Evolutionary conservation across 2,797 vertebrate genomes (phyloP).

Genomic region (Carapus acus): DNA sequence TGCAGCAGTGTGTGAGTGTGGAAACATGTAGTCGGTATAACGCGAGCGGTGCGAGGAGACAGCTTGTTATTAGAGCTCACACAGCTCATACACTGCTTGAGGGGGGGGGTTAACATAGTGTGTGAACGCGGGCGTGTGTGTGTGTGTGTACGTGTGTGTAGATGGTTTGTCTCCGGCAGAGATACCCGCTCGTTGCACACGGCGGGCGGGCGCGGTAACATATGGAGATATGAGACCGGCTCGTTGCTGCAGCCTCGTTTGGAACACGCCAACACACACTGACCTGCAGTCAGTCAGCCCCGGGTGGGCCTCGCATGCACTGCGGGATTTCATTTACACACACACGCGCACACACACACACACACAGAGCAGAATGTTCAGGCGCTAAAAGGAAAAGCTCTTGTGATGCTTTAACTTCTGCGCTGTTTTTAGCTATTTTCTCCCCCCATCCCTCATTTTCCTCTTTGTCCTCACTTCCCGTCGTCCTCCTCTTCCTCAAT

Average conservation of each 20-base stretch:
- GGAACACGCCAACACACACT: constrained; percentile 38
- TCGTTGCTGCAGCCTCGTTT: constrained; percentile 42
- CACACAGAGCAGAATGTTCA: constrained; percentile 2
- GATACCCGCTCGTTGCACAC: constrained; percentile 17
- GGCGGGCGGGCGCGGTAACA: constrained; percentile 40
- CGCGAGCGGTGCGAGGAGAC: constrained; percentile 37
- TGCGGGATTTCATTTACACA: constrained; percentile 8
- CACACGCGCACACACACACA: constrained; percentile 10
- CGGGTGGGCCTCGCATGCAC: constrained; percentile 32
- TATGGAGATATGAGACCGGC: constrained; percentile 47
- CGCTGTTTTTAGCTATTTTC: constrained; percentile 3
- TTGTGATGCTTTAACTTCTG: constrained; percentile 16
- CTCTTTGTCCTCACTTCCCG: constrained; percentile 34
- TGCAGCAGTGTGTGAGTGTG: too few species aligned
- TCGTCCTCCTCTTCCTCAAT: constrained; percentile 28
- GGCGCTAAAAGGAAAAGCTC: neutral
- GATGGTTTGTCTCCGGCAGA: constrained; percentile 7
- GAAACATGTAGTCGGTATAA: too few species aligned
- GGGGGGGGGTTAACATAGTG: constrained; percentile 48
- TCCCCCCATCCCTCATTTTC: constrained; percentile 10
- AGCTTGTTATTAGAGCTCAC: constrained; percentile 19
- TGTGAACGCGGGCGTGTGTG: constrained; percentile 35
- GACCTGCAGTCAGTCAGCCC: constrained; percentile 47
- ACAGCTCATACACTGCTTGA: constrained; percentile 20
- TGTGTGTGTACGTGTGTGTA: neutral